Evolutionary conservation across 1,140 invertebrate species (phyloP).

Genomic region (Luehdorfia chinensis): DNA sequence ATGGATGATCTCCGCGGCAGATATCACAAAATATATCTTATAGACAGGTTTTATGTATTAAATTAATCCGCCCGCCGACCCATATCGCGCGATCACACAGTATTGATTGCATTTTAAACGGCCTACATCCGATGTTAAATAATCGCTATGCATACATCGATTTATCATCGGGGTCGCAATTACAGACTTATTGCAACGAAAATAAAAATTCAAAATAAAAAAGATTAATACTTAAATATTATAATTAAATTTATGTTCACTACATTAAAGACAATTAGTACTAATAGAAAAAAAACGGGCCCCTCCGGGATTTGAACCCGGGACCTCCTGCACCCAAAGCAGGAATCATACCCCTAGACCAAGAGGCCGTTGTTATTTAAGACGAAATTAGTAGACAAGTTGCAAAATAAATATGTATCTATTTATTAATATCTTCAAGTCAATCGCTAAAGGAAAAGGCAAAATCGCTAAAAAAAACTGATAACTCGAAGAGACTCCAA

Average conservation of each 20-base stretch:
- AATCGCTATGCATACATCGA: conserved; percentile 17
- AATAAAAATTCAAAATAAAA: too few relatives aligned
- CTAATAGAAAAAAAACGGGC: too few relatives aligned
- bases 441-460: too few relatives aligned
- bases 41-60: conserved; percentile 11
- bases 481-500: too few relatives aligned
- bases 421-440: too few relatives aligned
- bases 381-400: too few relatives aligned
- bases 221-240: not conserved
- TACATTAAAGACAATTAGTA: too few relatives aligned
- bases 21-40: not conserved
- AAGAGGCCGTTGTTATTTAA: too few relatives aligned
- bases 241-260: too few relatives aligned
- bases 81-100: conserved; percentile 18
- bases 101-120: conserved; percentile 38
- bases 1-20: too few relatives aligned
- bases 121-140: conserved; percentile 26
- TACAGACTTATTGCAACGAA: conserved; percentile 1
- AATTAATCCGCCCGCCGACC: conserved; percentile 20
- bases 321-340: not conserved
- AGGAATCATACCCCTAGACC: not conserved
- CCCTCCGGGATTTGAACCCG: not conserved
- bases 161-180: conserved; percentile 30
- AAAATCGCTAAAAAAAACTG: too few relatives aligned
- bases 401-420: too few relatives aligned